These are phyloP conservation scores for Mactra quadrangularis DNA, from an alignment of 1,140 invertebrate species.

Conservation along the genomic window DNA sequence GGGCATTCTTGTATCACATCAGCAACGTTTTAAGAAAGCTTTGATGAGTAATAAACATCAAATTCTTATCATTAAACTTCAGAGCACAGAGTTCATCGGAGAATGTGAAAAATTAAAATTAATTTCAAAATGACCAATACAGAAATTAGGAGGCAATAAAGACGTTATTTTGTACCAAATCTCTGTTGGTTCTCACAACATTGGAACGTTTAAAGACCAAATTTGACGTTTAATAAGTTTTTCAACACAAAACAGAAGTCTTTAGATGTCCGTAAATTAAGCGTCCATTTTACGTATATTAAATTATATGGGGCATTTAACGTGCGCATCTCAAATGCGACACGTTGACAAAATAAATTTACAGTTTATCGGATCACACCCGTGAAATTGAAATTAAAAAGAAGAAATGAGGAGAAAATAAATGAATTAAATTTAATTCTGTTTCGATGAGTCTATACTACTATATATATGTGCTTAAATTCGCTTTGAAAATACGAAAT, in stretches of 20 bases:
- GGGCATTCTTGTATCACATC: too few species aligned
- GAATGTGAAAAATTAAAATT: too few species aligned
- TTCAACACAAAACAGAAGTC: conserved; percentile 23
- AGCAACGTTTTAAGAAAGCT: too few species aligned
- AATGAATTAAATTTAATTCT: conserved; percentile 66
- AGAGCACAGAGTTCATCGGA: too few species aligned
- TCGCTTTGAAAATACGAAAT: conserved; percentile 51
- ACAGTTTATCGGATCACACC: conserved; percentile 57
- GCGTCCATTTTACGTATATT: conserved; percentile 44
- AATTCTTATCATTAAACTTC: too few species aligned
- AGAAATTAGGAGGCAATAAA: conserved; percentile 27
- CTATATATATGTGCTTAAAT: conserved; percentile 59
- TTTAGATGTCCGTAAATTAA: conserved; percentile 49
- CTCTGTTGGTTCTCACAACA: conserved; percentile 27
- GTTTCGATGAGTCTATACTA: conserved; percentile 55
- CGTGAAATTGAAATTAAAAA: conserved; percentile 65
- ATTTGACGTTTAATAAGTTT: conserved; percentile 37
- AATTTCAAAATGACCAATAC: conserved; percentile 14
- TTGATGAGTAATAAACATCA: too few species aligned
- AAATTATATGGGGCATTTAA: conserved; percentile 63
- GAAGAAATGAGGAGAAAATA: conserved; percentile 62
- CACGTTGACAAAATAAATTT: conserved; percentile 60
- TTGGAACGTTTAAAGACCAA: conserved; percentile 18
- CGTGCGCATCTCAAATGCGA: conserved; percentile 10
- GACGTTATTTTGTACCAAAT: conserved; percentile 3